phyloP scores from a whole-genome alignment of 2,888 invertebrate species.

The Papilio protenor region DNA sequence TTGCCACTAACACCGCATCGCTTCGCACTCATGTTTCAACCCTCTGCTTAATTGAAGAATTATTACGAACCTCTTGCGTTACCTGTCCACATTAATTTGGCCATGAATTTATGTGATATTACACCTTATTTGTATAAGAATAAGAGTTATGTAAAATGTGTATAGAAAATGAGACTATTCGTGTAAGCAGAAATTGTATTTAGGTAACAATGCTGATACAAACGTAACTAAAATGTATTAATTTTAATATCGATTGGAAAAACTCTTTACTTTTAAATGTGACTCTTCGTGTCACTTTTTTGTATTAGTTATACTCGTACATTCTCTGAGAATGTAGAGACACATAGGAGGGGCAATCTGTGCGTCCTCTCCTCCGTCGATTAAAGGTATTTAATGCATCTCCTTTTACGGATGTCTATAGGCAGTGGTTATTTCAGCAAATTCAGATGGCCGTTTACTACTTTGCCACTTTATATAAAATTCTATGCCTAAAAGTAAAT shows the following conservation, averaged over 20 bases:
- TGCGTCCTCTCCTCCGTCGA: too few relatives aligned
- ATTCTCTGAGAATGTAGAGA: too few relatives aligned
- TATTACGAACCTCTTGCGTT: conserved; percentile 67
- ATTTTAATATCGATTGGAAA: neutral
- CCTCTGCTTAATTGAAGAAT: conserved; percentile 71
- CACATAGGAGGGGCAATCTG: too few relatives aligned
- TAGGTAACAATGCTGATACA: neutral
- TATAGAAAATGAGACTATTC: conserved; percentile 13
- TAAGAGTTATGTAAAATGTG: neutral
- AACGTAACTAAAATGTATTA: conserved; percentile 18
- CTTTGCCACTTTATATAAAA: too few relatives aligned
- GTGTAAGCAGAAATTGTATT: neutral
- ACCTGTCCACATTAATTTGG: conserved; percentile 47
- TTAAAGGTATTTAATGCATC: too few relatives aligned
- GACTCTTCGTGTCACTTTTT: too few relatives aligned
- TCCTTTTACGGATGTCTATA: too few relatives aligned
- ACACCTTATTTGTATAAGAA: neutral
- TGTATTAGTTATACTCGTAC: too few relatives aligned
- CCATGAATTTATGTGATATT: neutral
- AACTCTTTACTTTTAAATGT: neutral
- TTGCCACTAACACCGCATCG: conserved; percentile 43
- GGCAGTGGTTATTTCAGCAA: too few relatives aligned
- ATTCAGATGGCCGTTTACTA: too few relatives aligned
- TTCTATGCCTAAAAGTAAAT: too few relatives aligned
- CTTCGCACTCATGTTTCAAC: conserved; percentile 51